Evolutionary conservation across 2,113 vertebrate species (phyloP), one percentile per base, ranked within the genome.

Genomic region (Phodopus roborovskii): DNA sequence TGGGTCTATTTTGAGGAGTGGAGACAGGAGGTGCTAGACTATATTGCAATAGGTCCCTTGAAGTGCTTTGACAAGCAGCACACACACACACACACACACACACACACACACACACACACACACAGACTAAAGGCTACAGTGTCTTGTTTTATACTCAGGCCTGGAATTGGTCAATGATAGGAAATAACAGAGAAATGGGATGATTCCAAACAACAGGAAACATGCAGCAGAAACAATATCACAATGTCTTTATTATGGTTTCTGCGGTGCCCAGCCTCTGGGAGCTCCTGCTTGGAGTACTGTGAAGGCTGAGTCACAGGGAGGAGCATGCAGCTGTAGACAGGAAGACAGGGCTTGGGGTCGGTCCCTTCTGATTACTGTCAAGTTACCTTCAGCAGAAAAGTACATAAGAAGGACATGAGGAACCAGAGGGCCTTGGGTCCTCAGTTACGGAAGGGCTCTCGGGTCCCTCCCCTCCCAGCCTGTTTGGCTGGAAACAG

Each of bases 201-300:
- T n/a, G 33, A 53, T 36, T 26, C 84, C 33, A 84, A 83, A 96
- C 73, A 96, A 74, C 45, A 97, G 85, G 68, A 88, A 96, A 88
- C 87, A 77, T 64, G 95, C 70, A 9, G 22, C 11, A 22, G 82
- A 78, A n/a, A 77, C 24, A 94, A 36, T 95, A 94, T 97, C 42
- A 91, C 95, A 96, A 90, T 94, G 39, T 95, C 79, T 97, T 97
- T 98, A 97, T 97, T 97, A 94, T 82, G 82, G 87, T 96, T 91
- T 88, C 81, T 42, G 90, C 56, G n/a, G 93, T 86, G 81, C 82
- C 93, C 96, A 96, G 95, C 90, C 84, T 84, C 71, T 81, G 83
- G 90, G 94, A 96, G 92, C 88, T 96, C 90, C 75, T 92, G 90
- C 83, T 83, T 77, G 71, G 85, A 82, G 53, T 36, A 50, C 58